Base-by-base conservation (phyloP, 2,888 invertebrate species). In the Lithophane ornitopus region DNA sequence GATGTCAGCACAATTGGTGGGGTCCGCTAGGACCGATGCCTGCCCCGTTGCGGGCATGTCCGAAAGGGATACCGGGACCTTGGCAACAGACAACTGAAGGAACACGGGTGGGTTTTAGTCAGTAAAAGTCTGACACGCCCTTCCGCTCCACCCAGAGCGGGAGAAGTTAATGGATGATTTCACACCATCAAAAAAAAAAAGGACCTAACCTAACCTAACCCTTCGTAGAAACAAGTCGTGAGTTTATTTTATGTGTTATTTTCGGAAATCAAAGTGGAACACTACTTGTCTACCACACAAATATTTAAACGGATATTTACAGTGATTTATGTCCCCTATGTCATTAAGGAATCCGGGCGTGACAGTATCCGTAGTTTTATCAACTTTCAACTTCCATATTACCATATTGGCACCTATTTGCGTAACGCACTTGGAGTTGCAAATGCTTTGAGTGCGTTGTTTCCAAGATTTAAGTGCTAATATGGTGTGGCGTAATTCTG, bases 321-420 rank as follows among this genome's bases (percentile, higher is more conserved):
- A 65, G 39, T 66, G 39, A 39, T 66, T 41, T 52, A 54, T 68
- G 54, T 71, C 71, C 71, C 71, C 68, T 68, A 52, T 34, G 68
- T 3, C 9, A 54, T 56, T 72, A 28, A 28, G n/a, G 72, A 69
- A 44, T 14, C 72, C 71, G 71, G 19, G 39, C 54, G 72, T 72
- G 72, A 72, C 72, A 41, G 41, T 54, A 54, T 72, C 68, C 71
- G 68, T 54, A 44, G 41, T 72, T 56, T 54, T 54, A 54, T 44
- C 8, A 72, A 41, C 68, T 67, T 67, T 28, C 19, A 46, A 52
- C 14, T 34, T 41, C 54, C 41, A 2, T 44, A 67, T 68, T 68
- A 28, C 68, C 71, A 28, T 71, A 72, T n/a, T 41, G 16, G 52
- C 22, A 26, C 66, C 39, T 49, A 26, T 65, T 70, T 63, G 39